Evolutionary conservation across 2,888 invertebrate species (phyloP).

Genomic region (Eurytoma californica): DNA sequence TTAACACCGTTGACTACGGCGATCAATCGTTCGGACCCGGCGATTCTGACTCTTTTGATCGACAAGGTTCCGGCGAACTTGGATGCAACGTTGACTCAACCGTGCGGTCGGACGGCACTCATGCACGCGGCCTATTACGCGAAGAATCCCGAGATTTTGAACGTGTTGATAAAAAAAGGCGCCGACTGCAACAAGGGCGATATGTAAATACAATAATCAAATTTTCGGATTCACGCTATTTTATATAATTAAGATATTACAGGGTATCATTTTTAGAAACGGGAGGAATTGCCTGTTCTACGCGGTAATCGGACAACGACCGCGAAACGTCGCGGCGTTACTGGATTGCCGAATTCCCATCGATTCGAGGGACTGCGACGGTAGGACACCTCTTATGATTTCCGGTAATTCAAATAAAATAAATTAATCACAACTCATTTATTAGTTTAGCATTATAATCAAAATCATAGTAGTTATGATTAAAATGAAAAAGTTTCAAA

Average conservation of each 20-base stretch:
- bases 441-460: too few relatives aligned
- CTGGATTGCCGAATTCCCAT: conserved; percentile 54
- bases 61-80: conserved; percentile 58
- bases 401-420: conserved; percentile 55
- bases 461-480: too few relatives aligned
- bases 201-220: conserved; percentile 54
- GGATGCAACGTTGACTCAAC: conserved; percentile 58
- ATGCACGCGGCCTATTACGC: conserved; percentile 62
- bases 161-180: conserved; percentile 59
- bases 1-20: conserved; percentile 60
- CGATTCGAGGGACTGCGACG: conserved; percentile 56
- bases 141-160: conserved; percentile 58
- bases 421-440: too few relatives aligned
- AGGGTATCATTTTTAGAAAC: conserved; percentile 50
- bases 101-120: conserved; percentile 59
- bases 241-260: background rate
- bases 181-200: conserved; percentile 58
- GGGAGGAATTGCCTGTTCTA: conserved; percentile 62
- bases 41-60: conserved; percentile 58
- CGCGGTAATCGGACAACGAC: conserved; percentile 60
- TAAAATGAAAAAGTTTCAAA: background rate
- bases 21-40: conserved; percentile 60
- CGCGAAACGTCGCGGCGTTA: conserved; percentile 57
- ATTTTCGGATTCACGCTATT: background rate
- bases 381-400: conserved; percentile 62